Conservation (phyloP, 2,113 vertebrate species). For the Cynocephalus volans region DNA sequence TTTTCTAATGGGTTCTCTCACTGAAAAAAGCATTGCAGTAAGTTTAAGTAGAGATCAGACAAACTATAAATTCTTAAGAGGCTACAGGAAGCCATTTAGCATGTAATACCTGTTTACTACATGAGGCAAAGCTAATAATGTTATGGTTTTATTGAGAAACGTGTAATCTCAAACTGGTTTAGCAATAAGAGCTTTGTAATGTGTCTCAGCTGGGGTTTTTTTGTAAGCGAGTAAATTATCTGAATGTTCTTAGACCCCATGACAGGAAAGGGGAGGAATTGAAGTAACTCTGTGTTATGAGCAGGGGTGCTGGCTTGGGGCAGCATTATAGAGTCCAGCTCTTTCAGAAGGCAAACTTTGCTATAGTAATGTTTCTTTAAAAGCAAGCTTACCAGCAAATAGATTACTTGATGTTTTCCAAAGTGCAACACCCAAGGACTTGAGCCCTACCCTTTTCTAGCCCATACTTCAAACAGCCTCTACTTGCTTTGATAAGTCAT, state of each 20-base stretch:
- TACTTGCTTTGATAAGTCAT: conserved; percentile 51
- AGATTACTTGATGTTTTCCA: background rate
- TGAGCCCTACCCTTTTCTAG: background rate
- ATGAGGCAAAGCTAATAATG: conserved; percentile 52
- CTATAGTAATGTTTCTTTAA: background rate
- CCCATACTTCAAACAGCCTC: background rate
- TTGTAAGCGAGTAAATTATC: background rate
- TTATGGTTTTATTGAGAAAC: conserved; percentile 53
- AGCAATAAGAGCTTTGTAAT: background rate
- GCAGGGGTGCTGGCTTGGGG: background rate
- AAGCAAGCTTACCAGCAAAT: background rate
- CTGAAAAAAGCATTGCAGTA: background rate
- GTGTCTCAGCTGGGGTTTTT: background rate
- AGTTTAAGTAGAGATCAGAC: conserved; percentile 2
- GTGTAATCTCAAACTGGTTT: conserved; percentile 51
- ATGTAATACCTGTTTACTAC: conserved; percentile 33
- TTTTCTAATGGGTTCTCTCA: conserved; percentile 25
- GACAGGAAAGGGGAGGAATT: background rate
- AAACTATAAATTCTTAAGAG: conserved; percentile 44
- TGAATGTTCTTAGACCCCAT: background rate
- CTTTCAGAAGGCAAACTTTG: background rate
- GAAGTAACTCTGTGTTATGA: background rate
- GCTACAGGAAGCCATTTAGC: background rate
- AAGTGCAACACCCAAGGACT: conserved; percentile 50
- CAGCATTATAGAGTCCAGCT: background rate